Percentiles rank a stretch among this genome's conserved stretches.
Evolutionary conservation across 2,113 vertebrate genomes (phyloP).

Genomic region (Morone chrysops): DNA sequence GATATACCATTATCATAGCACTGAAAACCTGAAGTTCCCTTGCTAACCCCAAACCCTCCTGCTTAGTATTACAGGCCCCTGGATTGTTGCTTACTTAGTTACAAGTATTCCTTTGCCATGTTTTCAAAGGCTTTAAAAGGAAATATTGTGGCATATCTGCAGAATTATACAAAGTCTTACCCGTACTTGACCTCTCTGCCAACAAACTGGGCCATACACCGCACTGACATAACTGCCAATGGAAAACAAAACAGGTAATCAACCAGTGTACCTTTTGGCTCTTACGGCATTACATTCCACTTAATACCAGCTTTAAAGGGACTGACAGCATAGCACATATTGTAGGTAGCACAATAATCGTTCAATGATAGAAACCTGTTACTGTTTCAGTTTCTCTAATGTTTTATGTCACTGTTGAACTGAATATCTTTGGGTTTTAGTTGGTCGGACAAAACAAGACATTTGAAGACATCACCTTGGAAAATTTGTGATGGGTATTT

Average conservation of each 20-base stretch:
- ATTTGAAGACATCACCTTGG: not conserved
- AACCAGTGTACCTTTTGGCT: not conserved
- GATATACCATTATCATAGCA: no score
- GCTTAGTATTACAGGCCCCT: no score
- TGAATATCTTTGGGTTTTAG: not conserved
- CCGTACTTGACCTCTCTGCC: slow-evolving; percentile 91
- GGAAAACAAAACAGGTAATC: slow-evolving; percentile 35
- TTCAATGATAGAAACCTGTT: not conserved
- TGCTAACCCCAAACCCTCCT: no score
- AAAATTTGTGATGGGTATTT: not conserved
- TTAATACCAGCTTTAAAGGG: not conserved
- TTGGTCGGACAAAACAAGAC: no score
- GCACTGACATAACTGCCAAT: slow-evolving; percentile 88
- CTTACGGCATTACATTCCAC: not conserved
- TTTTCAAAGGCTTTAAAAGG: not conserved
- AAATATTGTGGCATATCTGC: not conserved
- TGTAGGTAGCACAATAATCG: not conserved
- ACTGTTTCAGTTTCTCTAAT: not conserved
- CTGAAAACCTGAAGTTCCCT: no score
- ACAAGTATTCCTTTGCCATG: not conserved
- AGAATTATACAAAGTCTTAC: slow-evolving; percentile 72
- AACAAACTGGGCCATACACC: slow-evolving; percentile 94
- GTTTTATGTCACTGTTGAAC: not conserved
- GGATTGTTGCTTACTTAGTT: not conserved
- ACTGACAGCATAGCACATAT: not conserved